Conservation (phyloP, 1,140 invertebrate species). For the Drosophila repletoides region DNA sequence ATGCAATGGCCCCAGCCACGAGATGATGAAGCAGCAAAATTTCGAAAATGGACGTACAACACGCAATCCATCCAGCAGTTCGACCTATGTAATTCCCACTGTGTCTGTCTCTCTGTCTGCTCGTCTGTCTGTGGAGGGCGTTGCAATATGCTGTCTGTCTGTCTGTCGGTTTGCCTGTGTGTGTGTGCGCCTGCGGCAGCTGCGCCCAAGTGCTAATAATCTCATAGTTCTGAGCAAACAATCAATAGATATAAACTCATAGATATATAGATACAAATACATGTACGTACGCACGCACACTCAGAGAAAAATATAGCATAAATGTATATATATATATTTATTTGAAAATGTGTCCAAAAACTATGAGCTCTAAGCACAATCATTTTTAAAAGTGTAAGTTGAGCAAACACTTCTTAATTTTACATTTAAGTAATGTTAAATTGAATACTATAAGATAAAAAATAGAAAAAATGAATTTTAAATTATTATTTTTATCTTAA, state of each 20-base stretch:
- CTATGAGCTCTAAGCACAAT: too few species aligned
- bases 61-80: conserved; percentile 52
- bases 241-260: conserved; percentile 57
- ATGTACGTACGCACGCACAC: too few species aligned
- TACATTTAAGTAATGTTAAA: too few species aligned
- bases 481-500: too few species aligned
- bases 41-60: conserved; percentile 74
- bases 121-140: conserved; percentile 44
- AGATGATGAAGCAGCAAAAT: conserved; percentile 77
- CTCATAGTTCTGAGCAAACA: conserved; percentile 74
- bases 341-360: too few species aligned
- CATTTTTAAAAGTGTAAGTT: too few species aligned
- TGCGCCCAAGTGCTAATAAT: conserved; percentile 79
- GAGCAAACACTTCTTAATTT: too few species aligned
- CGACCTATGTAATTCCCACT: background rate
- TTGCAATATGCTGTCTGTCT: conserved; percentile 60
- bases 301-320: too few species aligned
- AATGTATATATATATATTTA: too few species aligned
- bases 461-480: too few species aligned
- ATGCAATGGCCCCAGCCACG: conserved; percentile 38
- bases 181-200: conserved; percentile 46
- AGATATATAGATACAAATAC: conserved; percentile 5
- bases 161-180: conserved; percentile 14
- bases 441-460: too few species aligned
- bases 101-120: background rate